Evolutionary conservation across 2,113 vertebrate genomes (phyloP).

Genomic region (Larimichthys crocea): DNA sequence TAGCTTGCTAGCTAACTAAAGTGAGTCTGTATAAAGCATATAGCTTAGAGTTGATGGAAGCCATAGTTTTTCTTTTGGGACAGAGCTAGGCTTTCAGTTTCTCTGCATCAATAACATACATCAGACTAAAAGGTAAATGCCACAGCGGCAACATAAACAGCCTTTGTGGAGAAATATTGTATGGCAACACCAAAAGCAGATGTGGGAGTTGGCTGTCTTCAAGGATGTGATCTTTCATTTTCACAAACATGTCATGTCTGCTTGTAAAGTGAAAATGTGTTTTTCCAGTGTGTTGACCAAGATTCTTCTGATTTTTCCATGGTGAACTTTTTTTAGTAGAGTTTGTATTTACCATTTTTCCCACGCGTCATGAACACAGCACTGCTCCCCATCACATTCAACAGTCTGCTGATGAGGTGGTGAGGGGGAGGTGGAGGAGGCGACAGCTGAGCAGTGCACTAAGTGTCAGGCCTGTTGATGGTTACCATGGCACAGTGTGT

Average conservation of each 20-base stretch:
- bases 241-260: neutral
- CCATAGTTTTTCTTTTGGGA: too few species aligned
- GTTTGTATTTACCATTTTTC: conserved; percentile 10
- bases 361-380: neutral
- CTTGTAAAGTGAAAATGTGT: neutral
- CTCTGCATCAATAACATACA: too few species aligned
- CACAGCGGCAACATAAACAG: too few species aligned
- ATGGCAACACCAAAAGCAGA: neutral
- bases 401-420: conserved; percentile 53
- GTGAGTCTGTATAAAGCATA: too few species aligned
- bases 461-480: conserved; percentile 66
- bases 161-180: neutral
- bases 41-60: too few species aligned
- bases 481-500: conserved; percentile 80
- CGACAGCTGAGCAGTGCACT: conserved; percentile 67
- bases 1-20: too few species aligned
- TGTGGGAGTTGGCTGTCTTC: neutral
- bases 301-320: neutral
- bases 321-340: neutral
- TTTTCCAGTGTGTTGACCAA: neutral
- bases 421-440: conserved; percentile 63
- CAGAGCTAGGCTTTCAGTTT: too few species aligned
- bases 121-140: too few species aligned
- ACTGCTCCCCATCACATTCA: conserved; percentile 30
- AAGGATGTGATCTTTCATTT: neutral